Evolutionary conservation across 2,888 invertebrate species (phyloP), one percentile per base, ranked within the genome.

Genomic region (Dicycla oo): DNA sequence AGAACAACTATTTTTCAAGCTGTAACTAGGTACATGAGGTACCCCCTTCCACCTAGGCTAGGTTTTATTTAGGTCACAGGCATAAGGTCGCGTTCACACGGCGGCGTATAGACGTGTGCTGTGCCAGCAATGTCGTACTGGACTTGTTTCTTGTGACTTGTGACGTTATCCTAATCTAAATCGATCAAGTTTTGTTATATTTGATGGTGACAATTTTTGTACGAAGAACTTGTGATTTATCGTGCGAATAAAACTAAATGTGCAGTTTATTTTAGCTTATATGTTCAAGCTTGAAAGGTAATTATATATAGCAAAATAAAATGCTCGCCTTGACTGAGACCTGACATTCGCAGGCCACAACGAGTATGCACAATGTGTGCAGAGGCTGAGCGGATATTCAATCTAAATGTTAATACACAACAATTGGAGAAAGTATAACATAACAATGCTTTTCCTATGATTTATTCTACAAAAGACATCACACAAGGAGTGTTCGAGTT

Each of bases 1-100:
- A 63, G 54, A 69, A 11, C 34, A 60, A 45, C 47, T 23, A 54
- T 64, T 69, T 72, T 58, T 58, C 47, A 62, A 76, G 53, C 40
- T 71, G 64, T 69, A 58, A 58, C 38, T 74, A 47, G 23, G 57
- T 62, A 74, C 18, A 34, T 23, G 18, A 61, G 73, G 68, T 51
- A 67, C 77, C 77, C 66, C 68, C 73, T 57, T 40, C 68, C 65
- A 68, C 69, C 60, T 61, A 69, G 67, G 66, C 82, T 82, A 84
- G 86, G 82, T 75, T n/a, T n/a, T 83, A 88, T 86, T 73, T 84
- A 88, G 89, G 88, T 89, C 87, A 86, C 85, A 88, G 82, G 86
- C 81, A 60, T 74, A 81, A 81, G 66, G 68, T 69, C 81, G 73
- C 47, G 66, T 57, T 45, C 69, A 60, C 57, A 72, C 69, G 62